Conservation (phyloP, 1,140 invertebrate genomes). For the Drosophila teissieri region DNA sequence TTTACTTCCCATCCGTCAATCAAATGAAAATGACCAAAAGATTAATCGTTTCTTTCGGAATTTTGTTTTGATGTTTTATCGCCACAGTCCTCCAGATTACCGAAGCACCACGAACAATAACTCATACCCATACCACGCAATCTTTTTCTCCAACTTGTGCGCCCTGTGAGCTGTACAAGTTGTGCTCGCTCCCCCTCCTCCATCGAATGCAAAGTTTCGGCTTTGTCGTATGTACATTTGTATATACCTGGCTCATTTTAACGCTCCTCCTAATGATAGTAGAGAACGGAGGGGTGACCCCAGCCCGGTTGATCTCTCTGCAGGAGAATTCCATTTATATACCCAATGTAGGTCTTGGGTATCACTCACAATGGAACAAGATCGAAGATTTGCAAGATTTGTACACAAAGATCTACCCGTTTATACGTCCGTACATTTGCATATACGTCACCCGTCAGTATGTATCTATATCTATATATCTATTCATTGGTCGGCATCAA, state of each 20-base stretch:
- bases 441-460: not conserved
- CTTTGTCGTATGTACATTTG: conserved; percentile 2
- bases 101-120: conserved; percentile 43
- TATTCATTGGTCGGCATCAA: not conserved
- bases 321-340: not conserved
- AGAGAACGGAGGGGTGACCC: not conserved
- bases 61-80: conserved; percentile 83
- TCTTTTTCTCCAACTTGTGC: not conserved
- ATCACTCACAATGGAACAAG: not conserved
- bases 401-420: not conserved
- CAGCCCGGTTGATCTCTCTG: not conserved
- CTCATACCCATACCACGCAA: conserved; percentile 24
- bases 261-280: conserved; percentile 1
- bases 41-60: conserved; percentile 84
- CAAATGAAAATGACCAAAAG: conserved; percentile 84
- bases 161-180: not conserved
- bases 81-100: conserved; percentile 62
- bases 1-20: conserved; percentile 84
- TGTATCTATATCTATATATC: too few relatives aligned
- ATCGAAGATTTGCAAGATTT: not conserved
- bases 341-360: not conserved
- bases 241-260: conserved; percentile 1
- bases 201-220: conserved; percentile 6
- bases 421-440: not conserved
- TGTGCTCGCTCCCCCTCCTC: not conserved